Evolutionary conservation across 2,888 invertebrate genomes (phyloP).

Genomic region (Arenicola marina): DNA sequence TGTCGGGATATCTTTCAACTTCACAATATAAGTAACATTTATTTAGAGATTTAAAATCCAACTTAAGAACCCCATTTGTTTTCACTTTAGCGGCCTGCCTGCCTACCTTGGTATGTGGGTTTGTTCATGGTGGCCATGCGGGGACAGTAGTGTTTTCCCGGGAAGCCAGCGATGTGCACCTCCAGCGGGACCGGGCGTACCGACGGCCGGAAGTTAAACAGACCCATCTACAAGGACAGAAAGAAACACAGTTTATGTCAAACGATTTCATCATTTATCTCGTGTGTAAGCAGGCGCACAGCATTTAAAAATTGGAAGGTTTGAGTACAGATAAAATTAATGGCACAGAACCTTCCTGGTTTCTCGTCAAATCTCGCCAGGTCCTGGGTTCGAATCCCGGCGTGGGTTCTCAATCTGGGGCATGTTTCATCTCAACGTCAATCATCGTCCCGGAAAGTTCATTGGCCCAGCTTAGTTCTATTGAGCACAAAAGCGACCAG

Average conservation of each 20-base stretch:
- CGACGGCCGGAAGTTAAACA: conserved; percentile 97
- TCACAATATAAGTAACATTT: no score
- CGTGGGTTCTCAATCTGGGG: no score
- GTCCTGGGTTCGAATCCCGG: no score
- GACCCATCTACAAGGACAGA: conserved; percentile 72
- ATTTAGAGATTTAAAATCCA: no score
- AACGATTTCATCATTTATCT: no score
- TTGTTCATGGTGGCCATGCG: conserved; percentile 99
- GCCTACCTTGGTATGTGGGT: conserved; percentile 83
- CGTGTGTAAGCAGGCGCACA: no score
- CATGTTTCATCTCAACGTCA: no score
- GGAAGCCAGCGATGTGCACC: conserved; percentile 91
- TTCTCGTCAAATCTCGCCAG: neutral
- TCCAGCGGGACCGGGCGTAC: conserved; percentile 97
- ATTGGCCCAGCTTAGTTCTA: no score
- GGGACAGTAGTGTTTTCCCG: conserved; percentile 98
- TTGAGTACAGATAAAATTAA: neutral
- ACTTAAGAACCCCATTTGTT: neutral
- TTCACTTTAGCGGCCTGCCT: neutral
- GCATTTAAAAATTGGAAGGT: no score
- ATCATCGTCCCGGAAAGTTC: no score
- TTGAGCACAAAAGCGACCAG: no score
- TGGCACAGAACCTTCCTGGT: neutral
- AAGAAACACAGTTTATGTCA: neutral
- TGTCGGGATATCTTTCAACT: no score